Evolutionary conservation across 2,797 vertebrate species (phyloP), one percentile per base, ranked within the genome.

Genomic region (Macrochelys suwanniensis): DNA sequence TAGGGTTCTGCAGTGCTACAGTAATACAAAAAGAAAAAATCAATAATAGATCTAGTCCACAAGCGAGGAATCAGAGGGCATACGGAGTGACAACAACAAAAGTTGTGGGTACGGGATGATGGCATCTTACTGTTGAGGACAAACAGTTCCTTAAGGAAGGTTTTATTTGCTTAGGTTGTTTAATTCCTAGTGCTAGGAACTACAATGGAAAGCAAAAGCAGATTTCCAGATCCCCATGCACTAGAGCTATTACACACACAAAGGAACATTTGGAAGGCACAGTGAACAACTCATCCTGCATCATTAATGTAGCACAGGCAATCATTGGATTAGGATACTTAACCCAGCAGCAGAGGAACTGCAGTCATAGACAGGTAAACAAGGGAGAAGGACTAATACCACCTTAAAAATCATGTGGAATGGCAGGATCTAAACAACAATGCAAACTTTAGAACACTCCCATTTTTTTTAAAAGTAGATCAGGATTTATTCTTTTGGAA

Each of bases 401-500:
- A 92, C 49, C 65, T 71, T 71, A 37, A 68, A 61, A 37, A 71
- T 42, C 17, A 68, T 2, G 10, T 2, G 61, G 94, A 95, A 95
- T 78, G 85, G 85, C 2, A 82, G n/a, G 94, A 95, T 89, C 65
- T 92, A 84, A 87, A 68, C 61, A 23, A 19, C 19, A 42, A 11
- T n/a, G 65, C 65, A 71, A 37, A 42, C n/a, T 42, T 71, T 88
- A 42, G 47, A 95, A 87, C 94, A 90, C 80, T 74, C 84, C 76
- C 33, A 0, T 65, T 49, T 85, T 80, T 93, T 96, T 93, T 53
- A 80, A 65, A 5, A 56, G 89, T 90, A 97, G 97, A 96, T 94
- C 93, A 96, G 93, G 59, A 68, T 85, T 94, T 68, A 65, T 26
- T 76, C 86, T 93, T 91, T 76, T 95, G 94, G 89, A 94, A 95